Evolutionary conservation across 1,140 invertebrate genomes (phyloP), one percentile per base, ranked within the genome.

Genomic region (Babylonia areolata): DNA sequence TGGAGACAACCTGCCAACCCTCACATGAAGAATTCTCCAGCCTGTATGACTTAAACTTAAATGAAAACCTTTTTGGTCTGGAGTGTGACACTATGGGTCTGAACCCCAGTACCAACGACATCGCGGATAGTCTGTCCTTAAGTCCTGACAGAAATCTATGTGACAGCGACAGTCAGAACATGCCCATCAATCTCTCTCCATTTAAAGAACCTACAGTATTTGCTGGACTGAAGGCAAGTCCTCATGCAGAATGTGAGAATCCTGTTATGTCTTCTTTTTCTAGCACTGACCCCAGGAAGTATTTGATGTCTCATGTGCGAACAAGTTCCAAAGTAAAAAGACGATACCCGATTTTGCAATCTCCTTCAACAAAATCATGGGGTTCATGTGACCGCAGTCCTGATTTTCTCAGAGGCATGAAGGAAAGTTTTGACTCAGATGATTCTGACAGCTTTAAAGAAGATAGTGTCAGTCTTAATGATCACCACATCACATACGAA

Each of bases 11-110:
- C 6, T 20, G 64, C 15, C 46, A 73, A 28, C 9, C 35, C 28
- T 79, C 58, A 81, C 42, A 80, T 42, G 69, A 81, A 33, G 69
- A 85, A n/a, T 84, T 82, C 15, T 85, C 82, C 20, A 17, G 46
- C 46, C 17, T 51, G 9, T 51, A 51, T 17, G 17, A 51, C 46
- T 75, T 86, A 3, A 88, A 87, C 85, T 91, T 91, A 86, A 86
- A 91, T 83, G 90, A 89, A 35, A 89, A 91, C 81, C 82, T 91
- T 9, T 90, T 91, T 64, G 88, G 88, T 33, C 87, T 91, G 35
- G 46, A 51, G 46, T 51, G 2, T 51, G 89, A 90, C 81, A 64
- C 85, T 69, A 80, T 86, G 77, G 89, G 89, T 23, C 58, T 86
- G 37, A 85, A 78, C 37, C 46, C 15, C 51, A 51, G 86, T 35